Evolutionary conservation across 2,113 vertebrate genomes (phyloP).

Genomic region (Phodopus roborovskii): DNA sequence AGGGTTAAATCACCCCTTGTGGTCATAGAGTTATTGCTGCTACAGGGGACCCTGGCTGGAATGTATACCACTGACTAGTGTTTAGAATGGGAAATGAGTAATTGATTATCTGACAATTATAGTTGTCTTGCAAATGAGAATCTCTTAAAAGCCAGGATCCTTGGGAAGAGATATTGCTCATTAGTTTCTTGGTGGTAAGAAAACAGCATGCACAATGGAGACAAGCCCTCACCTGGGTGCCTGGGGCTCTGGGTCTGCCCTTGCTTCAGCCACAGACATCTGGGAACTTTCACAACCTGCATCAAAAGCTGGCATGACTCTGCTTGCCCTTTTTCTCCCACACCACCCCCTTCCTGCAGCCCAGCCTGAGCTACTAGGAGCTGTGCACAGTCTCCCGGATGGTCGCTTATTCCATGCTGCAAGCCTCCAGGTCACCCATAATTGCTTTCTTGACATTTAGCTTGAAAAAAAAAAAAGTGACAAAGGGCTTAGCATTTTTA

Average conservation of each 20-base stretch:
- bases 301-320: neutral
- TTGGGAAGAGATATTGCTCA: neutral
- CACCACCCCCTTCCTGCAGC: neutral
- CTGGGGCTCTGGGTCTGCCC: neutral
- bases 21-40: neutral
- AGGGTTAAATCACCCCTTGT: slow-evolving; percentile 55
- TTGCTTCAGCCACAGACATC: neutral
- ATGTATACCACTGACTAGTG: slow-evolving; percentile 51
- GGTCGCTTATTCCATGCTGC: neutral
- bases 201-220: neutral
- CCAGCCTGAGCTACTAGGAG: neutral
- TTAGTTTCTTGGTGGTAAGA: neutral
- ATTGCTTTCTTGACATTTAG: slow-evolving; percentile 35
- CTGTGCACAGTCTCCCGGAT: fast-evolving
- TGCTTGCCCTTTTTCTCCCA: fast-evolving
- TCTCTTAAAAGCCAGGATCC: slow-evolving; percentile 24
- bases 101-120: slow-evolving; percentile 65
- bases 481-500: neutral
- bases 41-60: neutral
- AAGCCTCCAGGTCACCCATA: neutral
- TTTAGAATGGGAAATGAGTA: slow-evolving; percentile 60
- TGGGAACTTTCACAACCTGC: neutral
- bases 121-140: slow-evolving; percentile 53
- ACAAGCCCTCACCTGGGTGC: fast-evolving
- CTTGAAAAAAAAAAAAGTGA: neutral